Conservation (phyloP, 1,140 invertebrate species). For the Stratiolaelaps scimitus region DNA sequence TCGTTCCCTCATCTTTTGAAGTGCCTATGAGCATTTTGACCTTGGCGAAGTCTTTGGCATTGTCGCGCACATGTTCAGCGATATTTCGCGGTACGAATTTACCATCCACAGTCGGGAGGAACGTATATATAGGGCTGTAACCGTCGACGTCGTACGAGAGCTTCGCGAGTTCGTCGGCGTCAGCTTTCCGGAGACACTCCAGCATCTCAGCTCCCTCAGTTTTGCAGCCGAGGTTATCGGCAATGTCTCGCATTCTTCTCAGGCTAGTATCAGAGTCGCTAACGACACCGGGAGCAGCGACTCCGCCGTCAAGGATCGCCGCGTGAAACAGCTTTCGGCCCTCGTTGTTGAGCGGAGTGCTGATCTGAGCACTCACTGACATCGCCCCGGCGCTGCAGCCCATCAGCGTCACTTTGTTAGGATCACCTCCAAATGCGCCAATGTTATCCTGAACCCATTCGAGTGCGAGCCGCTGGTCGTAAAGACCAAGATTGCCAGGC, state of each 20-base stretch:
- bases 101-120: constrained; percentile 3
- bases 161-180: not conserved
- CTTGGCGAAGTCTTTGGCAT: not conserved
- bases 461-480: constrained; percentile 35
- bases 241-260: not conserved
- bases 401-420: constrained; percentile 44
- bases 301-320: not conserved
- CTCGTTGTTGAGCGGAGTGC: constrained; percentile 36
- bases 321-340: not conserved
- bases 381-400: constrained; percentile 43
- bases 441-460: constrained; percentile 37
- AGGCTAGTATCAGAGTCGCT: not conserved
- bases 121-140: constrained; percentile 11
- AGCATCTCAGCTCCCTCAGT: constrained; percentile 1
- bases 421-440: constrained; percentile 36
- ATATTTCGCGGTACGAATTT: not conserved
- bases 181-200: not conserved
- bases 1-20: not conserved
- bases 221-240: not conserved
- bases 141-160: no score
- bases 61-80: not conserved
- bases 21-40: not conserved
- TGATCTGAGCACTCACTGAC: constrained; percentile 38
- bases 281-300: not conserved
- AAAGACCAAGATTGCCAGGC: constrained; percentile 37